Percentiles rank a stretch among this genome's conserved stretches.
phyloP scores from a whole-genome alignment of 2,113 vertebrate genomes.

The Cynopterus brachyotis region DNA sequence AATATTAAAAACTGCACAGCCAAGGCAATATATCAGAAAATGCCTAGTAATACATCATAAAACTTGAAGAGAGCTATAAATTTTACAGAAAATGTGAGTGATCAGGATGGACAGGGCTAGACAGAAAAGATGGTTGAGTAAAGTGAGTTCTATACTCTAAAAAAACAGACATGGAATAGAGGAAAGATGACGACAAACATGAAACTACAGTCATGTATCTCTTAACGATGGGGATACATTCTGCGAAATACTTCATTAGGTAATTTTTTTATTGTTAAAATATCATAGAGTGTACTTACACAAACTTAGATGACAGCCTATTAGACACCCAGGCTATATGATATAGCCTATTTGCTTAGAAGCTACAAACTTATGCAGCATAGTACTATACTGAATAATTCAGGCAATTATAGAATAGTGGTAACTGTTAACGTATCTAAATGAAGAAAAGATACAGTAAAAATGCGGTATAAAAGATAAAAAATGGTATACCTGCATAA shows the following conservation, averaged over 20 bases:
- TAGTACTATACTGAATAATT: not conserved
- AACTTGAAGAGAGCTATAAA: not conserved
- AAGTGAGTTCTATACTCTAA: not conserved
- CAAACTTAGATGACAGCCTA: too few relatives aligned
- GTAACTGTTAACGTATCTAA: not conserved
- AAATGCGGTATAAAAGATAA: not conserved
- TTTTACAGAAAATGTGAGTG: not conserved
- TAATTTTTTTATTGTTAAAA: not conserved
- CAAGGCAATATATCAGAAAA: not conserved
- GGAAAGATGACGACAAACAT: accelerated
- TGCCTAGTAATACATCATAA: not conserved
- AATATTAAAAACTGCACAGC: not conserved
- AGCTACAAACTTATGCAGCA: not conserved
- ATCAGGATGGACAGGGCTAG: not conserved
- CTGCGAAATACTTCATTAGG: not conserved
- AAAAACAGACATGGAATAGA: not conserved
- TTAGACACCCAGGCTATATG: too few relatives aligned
- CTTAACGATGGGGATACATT: not conserved
- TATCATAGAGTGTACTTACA: not conserved
- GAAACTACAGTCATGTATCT: not conserved
- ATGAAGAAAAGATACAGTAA: not conserved
- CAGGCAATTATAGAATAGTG: not conserved
- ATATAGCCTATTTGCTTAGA: not conserved
- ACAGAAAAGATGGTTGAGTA: not conserved
- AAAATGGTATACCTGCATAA: not conserved